Conservation (phyloP, 1,140 invertebrate species). For the Lineus longissimus region DNA sequence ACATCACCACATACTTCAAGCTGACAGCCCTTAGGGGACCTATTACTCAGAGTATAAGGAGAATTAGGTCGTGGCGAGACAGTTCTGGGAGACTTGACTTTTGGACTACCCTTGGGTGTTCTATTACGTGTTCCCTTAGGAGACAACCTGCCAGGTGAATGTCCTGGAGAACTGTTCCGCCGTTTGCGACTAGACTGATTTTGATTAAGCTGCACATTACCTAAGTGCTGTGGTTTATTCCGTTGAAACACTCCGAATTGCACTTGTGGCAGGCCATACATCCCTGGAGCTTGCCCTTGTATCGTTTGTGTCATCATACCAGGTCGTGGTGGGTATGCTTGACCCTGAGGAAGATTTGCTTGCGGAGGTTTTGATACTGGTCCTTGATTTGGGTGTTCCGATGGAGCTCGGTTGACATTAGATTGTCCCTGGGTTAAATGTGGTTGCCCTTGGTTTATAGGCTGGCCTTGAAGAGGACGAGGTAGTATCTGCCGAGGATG, state of each 20-base stretch:
- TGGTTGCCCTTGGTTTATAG: neutral
- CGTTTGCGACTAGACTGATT: constrained; percentile 3
- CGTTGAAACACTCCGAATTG: too few relatives aligned
- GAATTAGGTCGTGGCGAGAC: constrained; percentile 11
- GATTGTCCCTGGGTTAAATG: constrained; percentile 1
- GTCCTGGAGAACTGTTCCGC: neutral
- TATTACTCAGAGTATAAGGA: constrained; percentile 16
- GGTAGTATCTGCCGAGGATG: too few relatives aligned
- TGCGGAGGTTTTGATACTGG: neutral
- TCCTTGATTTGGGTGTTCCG: neutral
- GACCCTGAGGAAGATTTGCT: constrained; percentile 14
- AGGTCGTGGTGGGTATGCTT: constrained; percentile 6
- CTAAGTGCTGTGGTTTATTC: too few relatives aligned
- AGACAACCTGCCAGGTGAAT: neutral
- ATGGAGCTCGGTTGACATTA: neutral
- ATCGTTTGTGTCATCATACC: too few relatives aligned
- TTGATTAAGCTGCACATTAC: neutral
- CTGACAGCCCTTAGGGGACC: constrained; percentile 15
- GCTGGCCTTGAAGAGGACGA: too few relatives aligned
- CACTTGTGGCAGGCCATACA: too few relatives aligned
- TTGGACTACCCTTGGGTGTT: neutral
- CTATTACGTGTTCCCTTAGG: neutral
- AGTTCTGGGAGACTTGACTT: neutral
- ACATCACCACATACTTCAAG: constrained; percentile 34
- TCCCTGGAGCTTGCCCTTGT: too few relatives aligned